Base-by-base conservation (phyloP, 2,888 invertebrate species). In the Gerris lacustris region DNA sequence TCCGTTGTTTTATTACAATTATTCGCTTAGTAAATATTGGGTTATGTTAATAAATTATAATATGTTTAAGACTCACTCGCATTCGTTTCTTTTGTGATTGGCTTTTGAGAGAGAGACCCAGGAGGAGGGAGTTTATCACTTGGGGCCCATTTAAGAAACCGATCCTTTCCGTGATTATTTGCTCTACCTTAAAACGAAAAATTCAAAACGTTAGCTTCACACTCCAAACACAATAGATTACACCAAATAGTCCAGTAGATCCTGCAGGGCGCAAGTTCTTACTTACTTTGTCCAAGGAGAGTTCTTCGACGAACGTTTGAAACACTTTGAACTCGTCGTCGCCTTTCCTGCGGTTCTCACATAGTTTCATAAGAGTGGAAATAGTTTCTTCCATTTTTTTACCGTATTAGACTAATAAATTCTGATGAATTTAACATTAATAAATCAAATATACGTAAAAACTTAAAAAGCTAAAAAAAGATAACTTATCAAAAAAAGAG, bases 81-180 rank as follows among this genome's bases (percentile, higher is more conserved):
- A 77, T 75, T 70, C 79, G 77, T 63, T 79, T 80, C 6, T 77
- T 75, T 47, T 79, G 77, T 6, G 75, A 74, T 6, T 70, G 69
- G 67, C 79, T 78, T 5, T 77, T 75, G 6, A 77, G 74, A 5
- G 77, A 74, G 31, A 80, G 78, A 15, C 76, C 76, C 66, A 76
- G 75, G 5, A 82, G 76, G 17, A 80, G 72, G 15, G 78, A 76
- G 43, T 78, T 77, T 7, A 82, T 73, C 44, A 80, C 69, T 72
- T 77, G 78, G 6, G 77, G 73, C 9, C 76, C 77, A 72, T 81
- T 78, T 7, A 76, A 70, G 44, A 77, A 75, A 45, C 73, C 74
- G 6, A 82, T 76, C 68, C 76, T 78, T 17, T 72, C 72, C 0
- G 73, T 72, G 44, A 81, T 71, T 71, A 79, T 74, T 11, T 75